Conservation (phyloP, 1,140 invertebrate species). For the Meteorus sp. region DNA sequence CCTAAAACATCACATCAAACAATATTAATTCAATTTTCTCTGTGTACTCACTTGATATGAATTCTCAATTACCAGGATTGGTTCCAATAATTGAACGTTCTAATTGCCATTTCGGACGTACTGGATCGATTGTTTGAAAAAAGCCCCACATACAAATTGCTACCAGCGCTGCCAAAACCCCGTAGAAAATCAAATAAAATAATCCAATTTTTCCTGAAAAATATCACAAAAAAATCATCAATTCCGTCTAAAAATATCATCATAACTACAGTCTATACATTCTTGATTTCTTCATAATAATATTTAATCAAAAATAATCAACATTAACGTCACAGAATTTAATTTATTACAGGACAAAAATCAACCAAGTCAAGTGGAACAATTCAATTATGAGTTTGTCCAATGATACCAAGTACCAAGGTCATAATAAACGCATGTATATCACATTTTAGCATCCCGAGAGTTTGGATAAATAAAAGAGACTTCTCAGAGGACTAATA, state of each 20-base stretch:
- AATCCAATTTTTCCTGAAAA: conserved; percentile 82
- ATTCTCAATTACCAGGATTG: conserved; percentile 88
- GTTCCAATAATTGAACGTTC: conserved; percentile 84
- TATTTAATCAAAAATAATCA: too few relatives aligned
- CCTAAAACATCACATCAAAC: conserved; percentile 60
- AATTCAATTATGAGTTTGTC: conserved; percentile 51
- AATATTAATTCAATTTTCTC: conserved; percentile 4
- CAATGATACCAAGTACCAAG: conserved; percentile 40
- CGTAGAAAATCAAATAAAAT: conserved; percentile 92
- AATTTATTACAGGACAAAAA: conserved; percentile 28
- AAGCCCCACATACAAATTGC: conserved; percentile 90
- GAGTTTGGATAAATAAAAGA: conserved; percentile 2
- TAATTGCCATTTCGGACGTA: conserved; percentile 82
- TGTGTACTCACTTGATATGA: too few relatives aligned
- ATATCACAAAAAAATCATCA: conserved; percentile 41
- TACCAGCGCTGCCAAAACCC: conserved; percentile 82
- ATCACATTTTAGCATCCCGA: conserved; percentile 19
- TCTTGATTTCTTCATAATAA: too few relatives aligned
- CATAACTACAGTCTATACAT: background rate
- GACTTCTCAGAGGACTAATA: background rate
- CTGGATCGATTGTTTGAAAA: conserved; percentile 85
- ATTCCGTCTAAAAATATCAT: background rate
- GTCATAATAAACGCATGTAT: conserved; percentile 16
- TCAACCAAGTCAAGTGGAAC: conserved; percentile 47
- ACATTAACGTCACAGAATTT: too few relatives aligned